Percentiles rank a stretch among this genome's conserved stretches.
Conservation (phyloP, 2,113 vertebrate genomes). For the Cyprinodon brontotheroides region DNA sequence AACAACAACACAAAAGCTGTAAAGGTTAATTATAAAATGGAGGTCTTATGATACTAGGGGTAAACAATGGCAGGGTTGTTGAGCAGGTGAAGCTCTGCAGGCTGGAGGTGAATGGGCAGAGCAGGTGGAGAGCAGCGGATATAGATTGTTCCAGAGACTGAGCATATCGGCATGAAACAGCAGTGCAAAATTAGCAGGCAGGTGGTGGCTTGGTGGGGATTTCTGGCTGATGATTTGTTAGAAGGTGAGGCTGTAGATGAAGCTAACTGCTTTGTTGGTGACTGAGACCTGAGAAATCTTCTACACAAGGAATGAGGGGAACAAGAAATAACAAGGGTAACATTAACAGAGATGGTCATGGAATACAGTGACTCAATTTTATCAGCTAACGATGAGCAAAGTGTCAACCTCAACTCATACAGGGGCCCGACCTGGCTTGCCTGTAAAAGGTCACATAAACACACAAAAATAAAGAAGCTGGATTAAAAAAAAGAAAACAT, state of each 20-base stretch:
- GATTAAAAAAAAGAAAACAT: neutral
- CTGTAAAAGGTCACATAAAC: neutral
- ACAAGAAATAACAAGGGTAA: neutral
- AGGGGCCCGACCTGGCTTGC: no score
- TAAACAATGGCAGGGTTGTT: neutral
- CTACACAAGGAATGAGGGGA: neutral
- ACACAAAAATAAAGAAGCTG: neutral
- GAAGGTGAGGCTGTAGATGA: neutral
- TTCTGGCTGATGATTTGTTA: neutral
- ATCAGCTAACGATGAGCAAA: neutral
- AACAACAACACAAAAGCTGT: neutral
- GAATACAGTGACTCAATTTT: no score
- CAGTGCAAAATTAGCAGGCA: neutral
- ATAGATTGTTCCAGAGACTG: neutral
- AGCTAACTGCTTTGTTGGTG: neutral
- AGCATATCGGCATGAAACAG: slow-evolving; percentile 4
- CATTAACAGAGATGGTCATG: neutral
- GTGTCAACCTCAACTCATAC: no score
- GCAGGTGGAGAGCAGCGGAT: slow-evolving; percentile 17
- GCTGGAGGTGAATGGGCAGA: neutral
- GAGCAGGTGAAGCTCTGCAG: slow-evolving; percentile 12
- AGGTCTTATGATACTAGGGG: neutral
- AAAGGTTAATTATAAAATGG: neutral
- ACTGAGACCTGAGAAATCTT: neutral
- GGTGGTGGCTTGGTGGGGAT: slow-evolving; percentile 5